Conservation (phyloP, 2,797 vertebrate species). For the Xenentodon cancila region DNA sequence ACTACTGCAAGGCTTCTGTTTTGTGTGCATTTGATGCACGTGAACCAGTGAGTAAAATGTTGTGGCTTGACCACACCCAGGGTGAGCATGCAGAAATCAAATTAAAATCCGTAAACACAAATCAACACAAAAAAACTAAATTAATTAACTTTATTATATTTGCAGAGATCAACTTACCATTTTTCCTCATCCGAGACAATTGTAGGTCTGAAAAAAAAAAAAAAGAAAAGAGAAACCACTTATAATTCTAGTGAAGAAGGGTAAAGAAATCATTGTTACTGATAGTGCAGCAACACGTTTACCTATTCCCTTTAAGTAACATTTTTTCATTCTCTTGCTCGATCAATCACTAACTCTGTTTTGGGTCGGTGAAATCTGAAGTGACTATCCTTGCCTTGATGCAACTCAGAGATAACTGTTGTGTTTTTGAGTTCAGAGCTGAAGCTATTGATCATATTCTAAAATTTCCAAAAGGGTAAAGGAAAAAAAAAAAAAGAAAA, state of each 20-base stretch:
- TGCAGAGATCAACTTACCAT: constrained; percentile 73
- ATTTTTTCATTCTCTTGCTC: constrained; percentile 72
- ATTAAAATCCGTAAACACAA: constrained; percentile 1
- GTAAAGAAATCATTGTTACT: neutral
- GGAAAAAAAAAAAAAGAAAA: constrained; percentile 32
- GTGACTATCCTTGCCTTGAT: constrained; percentile 61
- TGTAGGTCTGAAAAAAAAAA: constrained; percentile 71
- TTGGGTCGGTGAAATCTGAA: constrained; percentile 79
- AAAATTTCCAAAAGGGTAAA: constrained; percentile 34
- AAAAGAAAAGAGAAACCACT: constrained; percentile 47
- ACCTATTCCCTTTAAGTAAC: constrained; percentile 76
- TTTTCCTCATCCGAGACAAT: constrained; percentile 83
- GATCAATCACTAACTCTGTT: constrained; percentile 64
- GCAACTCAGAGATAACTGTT: constrained; percentile 65
- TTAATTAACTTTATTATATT: neutral
- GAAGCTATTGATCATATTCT: constrained; percentile 82
- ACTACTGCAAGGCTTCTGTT: neutral
- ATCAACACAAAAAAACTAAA: neutral
- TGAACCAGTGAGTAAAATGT: constrained; percentile 10
- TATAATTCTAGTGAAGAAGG: neutral
- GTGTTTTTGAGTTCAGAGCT: constrained; percentile 66
- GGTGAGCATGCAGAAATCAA: constrained; percentile 9
- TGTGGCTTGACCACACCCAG: constrained; percentile 50
- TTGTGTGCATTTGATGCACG: neutral
- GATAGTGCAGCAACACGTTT: constrained; percentile 30